Evolutionary conservation across 2,797 vertebrate species (phyloP).

Genomic region (Psittacula echo): DNA sequence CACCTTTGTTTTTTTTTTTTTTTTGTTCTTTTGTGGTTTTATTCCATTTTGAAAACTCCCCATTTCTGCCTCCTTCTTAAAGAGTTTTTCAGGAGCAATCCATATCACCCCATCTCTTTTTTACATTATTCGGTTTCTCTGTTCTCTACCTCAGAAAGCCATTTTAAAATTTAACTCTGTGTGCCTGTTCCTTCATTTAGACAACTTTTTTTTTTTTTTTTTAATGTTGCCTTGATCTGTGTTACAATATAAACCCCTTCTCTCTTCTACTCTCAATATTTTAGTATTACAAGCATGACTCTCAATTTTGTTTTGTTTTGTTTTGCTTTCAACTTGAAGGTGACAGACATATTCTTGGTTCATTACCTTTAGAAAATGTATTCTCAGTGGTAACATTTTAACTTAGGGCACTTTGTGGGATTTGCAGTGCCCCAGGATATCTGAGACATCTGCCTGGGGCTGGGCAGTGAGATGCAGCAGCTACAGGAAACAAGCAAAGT

Average conservation of each 20-base stretch:
- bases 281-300: background rate
- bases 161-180: background rate
- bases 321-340: background rate
- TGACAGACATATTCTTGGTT: background rate
- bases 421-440: background rate
- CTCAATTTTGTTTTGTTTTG: background rate
- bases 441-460: background rate
- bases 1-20: too few species aligned
- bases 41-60: background rate
- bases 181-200: background rate
- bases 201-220: background rate
- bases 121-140: background rate
- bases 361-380: background rate
- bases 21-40: background rate
- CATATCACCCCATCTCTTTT: background rate
- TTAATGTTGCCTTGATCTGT: background rate
- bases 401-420: background rate
- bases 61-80: background rate
- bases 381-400: background rate
- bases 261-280: background rate
- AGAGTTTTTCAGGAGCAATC: background rate
- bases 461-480: background rate
- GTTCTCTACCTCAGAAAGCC: background rate
- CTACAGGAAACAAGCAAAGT: background rate
- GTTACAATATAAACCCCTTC: background rate